Conservation (phyloP, 2,113 vertebrate species). For the Oncorhynchus mykiss region DNA sequence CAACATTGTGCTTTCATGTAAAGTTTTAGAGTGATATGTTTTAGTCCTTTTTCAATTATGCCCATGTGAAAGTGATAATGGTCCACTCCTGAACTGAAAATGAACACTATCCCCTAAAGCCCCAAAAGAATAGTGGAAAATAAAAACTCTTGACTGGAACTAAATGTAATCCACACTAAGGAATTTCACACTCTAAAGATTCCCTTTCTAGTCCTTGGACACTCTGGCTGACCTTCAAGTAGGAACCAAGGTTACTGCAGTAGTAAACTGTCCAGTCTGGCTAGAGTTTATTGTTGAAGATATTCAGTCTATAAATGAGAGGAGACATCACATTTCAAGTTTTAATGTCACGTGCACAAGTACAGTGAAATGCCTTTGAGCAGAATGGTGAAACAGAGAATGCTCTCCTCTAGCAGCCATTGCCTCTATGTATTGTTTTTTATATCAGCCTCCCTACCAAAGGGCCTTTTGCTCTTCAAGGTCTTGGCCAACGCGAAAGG, state of each 20-base stretch:
- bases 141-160: not conserved
- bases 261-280: not conserved
- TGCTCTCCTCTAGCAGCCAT: not conserved
- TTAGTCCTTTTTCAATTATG: too few species aligned
- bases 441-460: not conserved
- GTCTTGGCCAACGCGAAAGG: conserved; percentile 9
- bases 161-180: not conserved
- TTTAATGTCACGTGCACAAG: too few species aligned
- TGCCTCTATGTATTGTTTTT: not conserved
- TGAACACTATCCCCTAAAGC: too few species aligned
- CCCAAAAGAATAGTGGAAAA: too few species aligned
- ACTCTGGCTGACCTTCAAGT: not conserved
- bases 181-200: not conserved
- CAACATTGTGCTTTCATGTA: not conserved
- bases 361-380: not conserved
- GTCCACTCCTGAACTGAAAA: not conserved
- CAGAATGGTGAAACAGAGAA: not conserved
- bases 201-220: not conserved
- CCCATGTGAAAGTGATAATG: not conserved
- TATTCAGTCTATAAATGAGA: not conserved
- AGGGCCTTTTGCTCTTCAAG: conserved; percentile 11
- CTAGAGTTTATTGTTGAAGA: not conserved
- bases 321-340: not conserved
- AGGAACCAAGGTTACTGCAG: not conserved
- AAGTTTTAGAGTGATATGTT: too few species aligned